A percentile compares a stretch with the other conserved stretches of the same genome.
Conservation (phyloP, 2,888 invertebrate genomes). For the Eupithecia insigniata region DNA sequence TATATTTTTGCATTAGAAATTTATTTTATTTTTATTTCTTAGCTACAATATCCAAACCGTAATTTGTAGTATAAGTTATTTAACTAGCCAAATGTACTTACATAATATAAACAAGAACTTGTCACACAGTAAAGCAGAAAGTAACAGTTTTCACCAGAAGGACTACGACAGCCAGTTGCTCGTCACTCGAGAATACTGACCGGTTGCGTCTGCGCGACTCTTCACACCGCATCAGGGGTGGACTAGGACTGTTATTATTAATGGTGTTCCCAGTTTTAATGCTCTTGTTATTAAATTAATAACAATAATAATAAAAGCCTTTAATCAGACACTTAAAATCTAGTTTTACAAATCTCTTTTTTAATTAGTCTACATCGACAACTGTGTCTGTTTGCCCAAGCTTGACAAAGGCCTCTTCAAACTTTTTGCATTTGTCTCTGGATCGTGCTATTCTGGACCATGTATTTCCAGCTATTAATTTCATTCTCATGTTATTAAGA, state of each 20-base stretch:
- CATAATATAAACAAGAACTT: too few relatives aligned
- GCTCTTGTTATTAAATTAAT: too few relatives aligned
- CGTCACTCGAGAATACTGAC: conserved; percentile 22
- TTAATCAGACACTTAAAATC: too few relatives aligned
- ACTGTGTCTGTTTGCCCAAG: too few relatives aligned
- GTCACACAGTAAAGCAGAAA: not conserved
- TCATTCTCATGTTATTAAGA: too few relatives aligned
- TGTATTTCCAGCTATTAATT: too few relatives aligned
- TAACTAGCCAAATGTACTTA: not conserved
- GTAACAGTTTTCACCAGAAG: conserved; percentile 13
- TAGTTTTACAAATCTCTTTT: too few relatives aligned
- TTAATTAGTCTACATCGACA: too few relatives aligned
- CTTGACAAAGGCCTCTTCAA: too few relatives aligned
- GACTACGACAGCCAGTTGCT: conserved; percentile 3
- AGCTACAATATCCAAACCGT: not conserved
- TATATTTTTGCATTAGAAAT: not conserved
- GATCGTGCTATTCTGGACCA: too few relatives aligned
- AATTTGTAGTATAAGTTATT: not conserved
- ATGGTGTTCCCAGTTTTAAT: not conserved
- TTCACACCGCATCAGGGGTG: conserved; percentile 10
- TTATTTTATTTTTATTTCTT: not conserved
- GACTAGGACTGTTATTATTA: not conserved
- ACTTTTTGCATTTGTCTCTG: too few relatives aligned
- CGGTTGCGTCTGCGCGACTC: conserved; percentile 22
- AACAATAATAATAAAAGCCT: too few relatives aligned